These are phyloP conservation scores for Anoncus sp. DNA, from an alignment of 2,888 invertebrate species.

Conservation along the genomic window DNA sequence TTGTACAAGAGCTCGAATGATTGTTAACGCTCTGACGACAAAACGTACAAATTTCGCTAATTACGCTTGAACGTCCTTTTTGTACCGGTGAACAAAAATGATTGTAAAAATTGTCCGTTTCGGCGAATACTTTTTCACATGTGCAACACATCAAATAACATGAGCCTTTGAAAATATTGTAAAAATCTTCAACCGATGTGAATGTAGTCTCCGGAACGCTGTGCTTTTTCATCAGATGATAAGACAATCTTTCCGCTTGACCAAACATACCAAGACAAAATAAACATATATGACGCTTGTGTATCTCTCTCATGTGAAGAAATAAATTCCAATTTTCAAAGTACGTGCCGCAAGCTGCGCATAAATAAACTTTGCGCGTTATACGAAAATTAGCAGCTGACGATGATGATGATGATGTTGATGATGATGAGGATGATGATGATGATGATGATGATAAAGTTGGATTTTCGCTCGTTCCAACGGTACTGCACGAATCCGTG, in stretches of 20 bases:
- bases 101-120: slow-evolving; percentile 90
- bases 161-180: slow-evolving; percentile 87
- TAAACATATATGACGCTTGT: slow-evolving; percentile 92
- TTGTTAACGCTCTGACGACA: slow-evolving; percentile 75
- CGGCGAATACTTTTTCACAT: slow-evolving; percentile 91
- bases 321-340: slow-evolving; percentile 95
- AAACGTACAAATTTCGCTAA: slow-evolving; percentile 76
- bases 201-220: slow-evolving; percentile 89
- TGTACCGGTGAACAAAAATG: slow-evolving; percentile 86
- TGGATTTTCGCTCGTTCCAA: not conserved
- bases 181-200: slow-evolving; percentile 88
- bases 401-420: too few relatives aligned
- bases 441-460: too few relatives aligned
- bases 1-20: slow-evolving; percentile 76
- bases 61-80: slow-evolving; percentile 11
- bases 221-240: slow-evolving; percentile 92
- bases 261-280: slow-evolving; percentile 94
- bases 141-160: slow-evolving; percentile 92
- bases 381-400: slow-evolving; percentile 85
- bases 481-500: slow-evolving; percentile 83
- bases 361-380: slow-evolving; percentile 91
- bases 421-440: too few relatives aligned
- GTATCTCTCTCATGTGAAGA: slow-evolving; percentile 92
- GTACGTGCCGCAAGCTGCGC: slow-evolving; percentile 92
- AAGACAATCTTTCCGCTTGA: slow-evolving; percentile 90